These are phyloP conservation scores for Drosophila novamexicana DNA, from an alignment of 1,140 invertebrate species.

Conservation along the genomic window DNA sequence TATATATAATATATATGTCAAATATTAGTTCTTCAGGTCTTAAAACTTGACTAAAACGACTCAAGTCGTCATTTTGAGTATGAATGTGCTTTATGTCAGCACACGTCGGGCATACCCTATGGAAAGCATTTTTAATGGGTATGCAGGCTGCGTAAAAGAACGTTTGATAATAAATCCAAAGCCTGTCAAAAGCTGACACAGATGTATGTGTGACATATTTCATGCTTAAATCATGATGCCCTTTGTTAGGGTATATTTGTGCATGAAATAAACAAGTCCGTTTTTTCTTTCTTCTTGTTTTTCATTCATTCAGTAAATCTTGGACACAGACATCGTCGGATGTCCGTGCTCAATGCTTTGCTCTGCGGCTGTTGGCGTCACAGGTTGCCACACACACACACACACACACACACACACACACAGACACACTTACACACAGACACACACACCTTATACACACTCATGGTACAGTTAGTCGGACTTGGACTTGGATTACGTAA, in stretches of 20 bases:
- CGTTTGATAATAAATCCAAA: too few relatives aligned
- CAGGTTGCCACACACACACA: slow-evolving; percentile 42
- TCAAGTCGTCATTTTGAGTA: too few relatives aligned
- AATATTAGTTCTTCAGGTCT: too few relatives aligned
- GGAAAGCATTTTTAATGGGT: too few relatives aligned
- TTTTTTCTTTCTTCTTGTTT: background rate
- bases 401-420: slow-evolving; percentile 7
- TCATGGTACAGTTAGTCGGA: slow-evolving; percentile 47
- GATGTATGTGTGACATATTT: too few relatives aligned
- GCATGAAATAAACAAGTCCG: slow-evolving; percentile 12
- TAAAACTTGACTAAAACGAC: too few relatives aligned
- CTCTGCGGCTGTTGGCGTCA: slow-evolving; percentile 31
- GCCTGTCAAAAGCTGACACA: too few relatives aligned
- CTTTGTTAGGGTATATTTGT: background rate
- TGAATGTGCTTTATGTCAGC: too few relatives aligned
- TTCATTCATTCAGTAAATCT: slow-evolving; percentile 47
- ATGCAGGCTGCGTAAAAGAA: too few relatives aligned
- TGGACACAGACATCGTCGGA: slow-evolving; percentile 36
- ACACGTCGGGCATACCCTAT: too few relatives aligned
- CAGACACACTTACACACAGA: background rate
- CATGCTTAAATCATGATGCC: background rate
- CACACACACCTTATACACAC: slow-evolving; percentile 17
- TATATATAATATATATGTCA: too few relatives aligned
- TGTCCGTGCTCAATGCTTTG: slow-evolving; percentile 40
- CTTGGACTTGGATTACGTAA: slow-evolving; percentile 53